Evolutionary conservation across 2,888 invertebrate genomes (phyloP).

Genomic region (Empis stercorea): DNA sequence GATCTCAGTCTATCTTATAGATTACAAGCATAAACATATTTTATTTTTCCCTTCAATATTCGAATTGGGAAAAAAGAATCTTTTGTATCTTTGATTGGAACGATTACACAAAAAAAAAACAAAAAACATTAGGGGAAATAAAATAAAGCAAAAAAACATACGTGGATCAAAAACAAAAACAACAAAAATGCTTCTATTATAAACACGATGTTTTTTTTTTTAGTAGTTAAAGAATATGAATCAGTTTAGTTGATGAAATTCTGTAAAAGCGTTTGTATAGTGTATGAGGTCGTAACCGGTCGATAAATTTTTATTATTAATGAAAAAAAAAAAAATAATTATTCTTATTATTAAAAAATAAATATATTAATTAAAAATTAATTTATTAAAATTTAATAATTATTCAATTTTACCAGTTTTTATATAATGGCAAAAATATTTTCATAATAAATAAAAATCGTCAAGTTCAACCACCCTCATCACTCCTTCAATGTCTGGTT

Average conservation of each 20-base stretch:
- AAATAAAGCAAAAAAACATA: not conserved
- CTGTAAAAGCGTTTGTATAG: not conserved
- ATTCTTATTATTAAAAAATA: not conserved
- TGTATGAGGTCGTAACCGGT: not conserved
- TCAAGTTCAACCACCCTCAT: slow-evolving; percentile 1
- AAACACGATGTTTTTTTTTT: no score
- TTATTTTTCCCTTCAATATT: no score
- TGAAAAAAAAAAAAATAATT: no score
- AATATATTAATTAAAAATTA: not conserved
- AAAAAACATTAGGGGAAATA: not conserved
- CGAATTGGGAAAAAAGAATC: no score
- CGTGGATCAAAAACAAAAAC: not conserved
- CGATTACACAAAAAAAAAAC: not conserved
- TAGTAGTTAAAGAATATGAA: not conserved
- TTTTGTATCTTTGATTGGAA: no score
- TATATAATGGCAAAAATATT: no score
- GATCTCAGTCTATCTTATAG: no score
- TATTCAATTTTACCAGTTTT: no score
- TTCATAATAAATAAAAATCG: not conserved
- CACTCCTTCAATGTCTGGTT: not conserved
- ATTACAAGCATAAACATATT: no score
- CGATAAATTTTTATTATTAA: not conserved
- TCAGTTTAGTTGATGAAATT: not conserved
- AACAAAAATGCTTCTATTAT: not conserved
- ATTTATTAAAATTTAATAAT: no score